phyloP scores from a whole-genome alignment of 2,888 invertebrate species.

The Drosophila mayaguana region DNA sequence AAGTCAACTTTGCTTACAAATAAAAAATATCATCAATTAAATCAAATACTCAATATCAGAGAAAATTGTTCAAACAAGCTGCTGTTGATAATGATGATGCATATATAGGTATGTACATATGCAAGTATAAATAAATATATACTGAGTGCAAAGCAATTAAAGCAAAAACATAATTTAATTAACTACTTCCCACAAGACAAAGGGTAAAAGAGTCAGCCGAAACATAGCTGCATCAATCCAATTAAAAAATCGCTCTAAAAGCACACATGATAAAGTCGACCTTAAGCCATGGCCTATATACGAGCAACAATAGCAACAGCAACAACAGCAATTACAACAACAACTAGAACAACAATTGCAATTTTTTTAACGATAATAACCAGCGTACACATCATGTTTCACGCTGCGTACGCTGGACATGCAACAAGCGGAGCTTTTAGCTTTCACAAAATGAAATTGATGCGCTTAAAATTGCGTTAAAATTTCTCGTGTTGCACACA shows the following conservation, averaged over 20 bases:
- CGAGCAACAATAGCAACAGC: slow-evolving; percentile 8
- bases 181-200: neutral
- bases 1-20: too few relatives aligned
- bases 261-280: slow-evolving; percentile 2
- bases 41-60: too few relatives aligned
- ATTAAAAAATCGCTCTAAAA: slow-evolving; percentile 7
- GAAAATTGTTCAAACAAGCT: too few relatives aligned
- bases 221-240: neutral
- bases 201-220: neutral
- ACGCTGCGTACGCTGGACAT: slow-evolving; percentile 52
- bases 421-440: slow-evolving; percentile 76
- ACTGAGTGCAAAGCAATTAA: neutral
- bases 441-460: slow-evolving; percentile 75
- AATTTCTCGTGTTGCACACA: slow-evolving; percentile 54
- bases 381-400: slow-evolving; percentile 54
- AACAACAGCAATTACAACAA: slow-evolving; percentile 7
- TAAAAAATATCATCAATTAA: too few relatives aligned
- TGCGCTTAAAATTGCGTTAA: slow-evolving; percentile 80
- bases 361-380: slow-evolving; percentile 47
- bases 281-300: slow-evolving; percentile 28
- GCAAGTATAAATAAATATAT: too few relatives aligned
- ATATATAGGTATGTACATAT: neutral
- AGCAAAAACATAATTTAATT: neutral
- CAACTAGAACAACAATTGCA: slow-evolving; percentile 5
- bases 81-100: neutral